A percentile compares a stretch with the other conserved stretches of the same genome.
phyloP scores from a whole-genome alignment of 1,140 invertebrate species.

The Diachasmimorpha longicaudata region DNA sequence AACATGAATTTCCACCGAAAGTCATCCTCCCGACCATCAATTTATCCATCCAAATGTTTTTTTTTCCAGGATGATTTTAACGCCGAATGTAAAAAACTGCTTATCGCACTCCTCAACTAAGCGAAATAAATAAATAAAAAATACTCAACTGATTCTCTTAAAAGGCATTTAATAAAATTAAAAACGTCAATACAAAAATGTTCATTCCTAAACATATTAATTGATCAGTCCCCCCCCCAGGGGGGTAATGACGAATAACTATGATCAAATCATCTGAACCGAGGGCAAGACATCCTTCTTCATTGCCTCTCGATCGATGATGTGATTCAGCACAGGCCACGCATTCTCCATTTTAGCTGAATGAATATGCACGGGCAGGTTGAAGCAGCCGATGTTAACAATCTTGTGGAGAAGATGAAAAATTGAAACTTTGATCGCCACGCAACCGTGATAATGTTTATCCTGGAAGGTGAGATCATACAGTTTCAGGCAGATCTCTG shows the following conservation, averaged over 20 bases:
- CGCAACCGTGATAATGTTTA: slow-evolving; percentile 41
- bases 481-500: slow-evolving; percentile 43
- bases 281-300: background rate
- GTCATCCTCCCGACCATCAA: background rate
- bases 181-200: background rate
- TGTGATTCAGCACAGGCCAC: too few species aligned
- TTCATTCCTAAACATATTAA: too few species aligned
- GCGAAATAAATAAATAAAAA: background rate
- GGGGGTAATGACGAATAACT: background rate
- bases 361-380: slow-evolving; percentile 15
- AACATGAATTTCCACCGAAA: too few species aligned
- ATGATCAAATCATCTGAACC: slow-evolving; percentile 30
- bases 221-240: too few species aligned
- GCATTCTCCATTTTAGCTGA: background rate
- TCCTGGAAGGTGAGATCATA: slow-evolving; percentile 40
- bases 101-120: slow-evolving; percentile 21
- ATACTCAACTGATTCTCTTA: background rate
- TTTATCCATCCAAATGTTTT: background rate
- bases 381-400: slow-evolving; percentile 38
- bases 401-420: slow-evolving; percentile 24
- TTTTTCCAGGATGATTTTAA: slow-evolving; percentile 22
- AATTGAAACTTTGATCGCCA: slow-evolving; percentile 32
- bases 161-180: background rate
- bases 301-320: background rate
- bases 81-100: slow-evolving; percentile 25